Evolutionary conservation across 35 echinoderm and acorn worm species (phyloP).

Genomic region (Lytechinus pictus): DNA sequence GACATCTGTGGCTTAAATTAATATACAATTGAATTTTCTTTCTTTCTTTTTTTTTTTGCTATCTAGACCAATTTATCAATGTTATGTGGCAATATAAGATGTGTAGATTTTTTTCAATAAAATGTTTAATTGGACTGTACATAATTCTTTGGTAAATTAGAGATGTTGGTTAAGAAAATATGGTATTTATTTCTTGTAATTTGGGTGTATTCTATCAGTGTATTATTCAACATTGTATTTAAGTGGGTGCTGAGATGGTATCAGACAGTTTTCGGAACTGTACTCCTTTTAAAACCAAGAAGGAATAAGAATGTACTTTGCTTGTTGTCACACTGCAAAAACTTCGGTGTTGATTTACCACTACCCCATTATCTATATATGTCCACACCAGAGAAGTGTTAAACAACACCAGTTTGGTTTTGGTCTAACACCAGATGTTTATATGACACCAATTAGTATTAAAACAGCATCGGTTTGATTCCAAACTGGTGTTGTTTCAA

Average conservation of each 20-base stretch:
- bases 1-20: neutral
- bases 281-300: neutral
- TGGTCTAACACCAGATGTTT: no score
- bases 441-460: no score
- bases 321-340: neutral
- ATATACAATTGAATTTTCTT: neutral
- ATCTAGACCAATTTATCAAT: neutral
- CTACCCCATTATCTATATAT: no score
- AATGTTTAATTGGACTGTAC: neutral
- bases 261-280: neutral
- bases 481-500: no score
- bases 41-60: neutral
- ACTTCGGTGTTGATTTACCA: no score
- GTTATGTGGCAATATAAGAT: neutral
- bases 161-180: neutral
- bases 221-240: neutral
- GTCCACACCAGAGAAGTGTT: no score
- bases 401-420: no score
- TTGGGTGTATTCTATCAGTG: neutral
- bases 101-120: neutral
- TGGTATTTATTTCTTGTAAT: neutral
- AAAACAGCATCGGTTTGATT: no score
- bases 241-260: neutral
- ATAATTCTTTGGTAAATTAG: slow-evolving; percentile 8
- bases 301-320: neutral